These are phyloP conservation scores for Aphrocallistes beatrix DNA, from an alignment of 37 sponge, comb jelly and placozoan species.

Conservation along the genomic window DNA sequence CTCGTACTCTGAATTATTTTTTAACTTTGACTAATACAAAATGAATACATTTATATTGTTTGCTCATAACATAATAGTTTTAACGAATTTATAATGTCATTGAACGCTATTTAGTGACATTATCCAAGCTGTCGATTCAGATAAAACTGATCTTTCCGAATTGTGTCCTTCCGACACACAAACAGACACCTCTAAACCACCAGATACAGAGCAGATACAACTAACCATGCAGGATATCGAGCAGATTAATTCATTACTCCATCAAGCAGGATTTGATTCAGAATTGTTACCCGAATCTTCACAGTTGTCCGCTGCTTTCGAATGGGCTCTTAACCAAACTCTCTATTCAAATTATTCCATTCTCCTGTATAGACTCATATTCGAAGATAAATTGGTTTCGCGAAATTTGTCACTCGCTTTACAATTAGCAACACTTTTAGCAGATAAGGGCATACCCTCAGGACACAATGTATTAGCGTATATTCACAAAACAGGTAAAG, in stretches of 20 bases:
- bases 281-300: too few relatives aligned
- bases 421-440: neutral
- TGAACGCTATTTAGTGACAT: too few relatives aligned
- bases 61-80: too few relatives aligned
- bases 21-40: too few relatives aligned
- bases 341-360: neutral
- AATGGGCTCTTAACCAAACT: neutral
- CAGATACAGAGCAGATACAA: neutral
- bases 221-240: neutral
- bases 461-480: neutral
- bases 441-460: conserved; percentile 11
- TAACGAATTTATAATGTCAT: too few relatives aligned
- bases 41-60: too few relatives aligned
- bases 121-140: too few relatives aligned
- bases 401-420: conserved; percentile 7
- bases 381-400: neutral
- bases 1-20: too few relatives aligned
- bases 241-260: neutral
- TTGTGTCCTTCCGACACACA: neutral
- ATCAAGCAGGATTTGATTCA: neutral
- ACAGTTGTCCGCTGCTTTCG: neutral
- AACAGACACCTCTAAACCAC: neutral
- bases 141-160: neutral
- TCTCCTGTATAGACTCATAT: neutral
- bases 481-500: conserved; percentile 4